A percentile compares a stretch with the other conserved stretches of the same genome.
Conservation (phyloP, 2,888 invertebrate genomes). For the Coenonympha arcania region DNA sequence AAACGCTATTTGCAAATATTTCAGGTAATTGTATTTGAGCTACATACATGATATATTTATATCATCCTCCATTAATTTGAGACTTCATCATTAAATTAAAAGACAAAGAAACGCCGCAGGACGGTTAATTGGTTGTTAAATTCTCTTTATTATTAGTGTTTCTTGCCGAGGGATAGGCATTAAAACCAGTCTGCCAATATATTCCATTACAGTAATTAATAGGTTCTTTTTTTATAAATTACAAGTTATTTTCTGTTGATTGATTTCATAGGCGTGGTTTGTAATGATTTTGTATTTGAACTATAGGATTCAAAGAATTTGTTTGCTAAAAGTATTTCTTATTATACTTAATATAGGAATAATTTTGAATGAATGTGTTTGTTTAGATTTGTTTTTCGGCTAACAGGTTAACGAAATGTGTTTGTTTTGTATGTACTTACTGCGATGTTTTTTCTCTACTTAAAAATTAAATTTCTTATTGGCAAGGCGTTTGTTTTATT, state of each 20-base stretch:
- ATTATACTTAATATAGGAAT: slow-evolving; percentile 1
- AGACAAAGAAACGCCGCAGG: slow-evolving; percentile 8
- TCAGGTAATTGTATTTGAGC: too few relatives aligned
- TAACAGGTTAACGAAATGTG: slow-evolving; percentile 42
- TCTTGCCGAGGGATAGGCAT: slow-evolving; percentile 20
- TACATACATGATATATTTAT: too few relatives aligned
- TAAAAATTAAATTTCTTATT: slow-evolving; percentile 62
- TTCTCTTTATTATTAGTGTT: slow-evolving; percentile 4
- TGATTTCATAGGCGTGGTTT: slow-evolving; percentile 14
- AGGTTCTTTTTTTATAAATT: slow-evolving; percentile 26
- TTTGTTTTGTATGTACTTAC: slow-evolving; percentile 61
- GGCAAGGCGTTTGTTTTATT: slow-evolving; percentile 39
- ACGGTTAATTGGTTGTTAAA: slow-evolving; percentile 6
- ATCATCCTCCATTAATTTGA: background rate
- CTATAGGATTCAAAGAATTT: slow-evolving; percentile 17
- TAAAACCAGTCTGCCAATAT: slow-evolving; percentile 39
- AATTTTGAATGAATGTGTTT: slow-evolving; percentile 29
- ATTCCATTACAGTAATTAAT: slow-evolving; percentile 41
- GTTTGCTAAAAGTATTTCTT: slow-evolving; percentile 31
- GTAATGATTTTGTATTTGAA: background rate
- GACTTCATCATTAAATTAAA: slow-evolving; percentile 14
- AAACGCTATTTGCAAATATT: too few relatives aligned
- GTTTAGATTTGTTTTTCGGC: slow-evolving; percentile 30
- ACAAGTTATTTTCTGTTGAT: slow-evolving; percentile 32
- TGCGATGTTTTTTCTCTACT: slow-evolving; percentile 54